Percentiles rank a stretch among this genome's conserved stretches.
These are phyloP conservation scores for Thalassophryne amazonica DNA, from an alignment of 2,797 vertebrate genomes.

Conservation along the genomic window DNA sequence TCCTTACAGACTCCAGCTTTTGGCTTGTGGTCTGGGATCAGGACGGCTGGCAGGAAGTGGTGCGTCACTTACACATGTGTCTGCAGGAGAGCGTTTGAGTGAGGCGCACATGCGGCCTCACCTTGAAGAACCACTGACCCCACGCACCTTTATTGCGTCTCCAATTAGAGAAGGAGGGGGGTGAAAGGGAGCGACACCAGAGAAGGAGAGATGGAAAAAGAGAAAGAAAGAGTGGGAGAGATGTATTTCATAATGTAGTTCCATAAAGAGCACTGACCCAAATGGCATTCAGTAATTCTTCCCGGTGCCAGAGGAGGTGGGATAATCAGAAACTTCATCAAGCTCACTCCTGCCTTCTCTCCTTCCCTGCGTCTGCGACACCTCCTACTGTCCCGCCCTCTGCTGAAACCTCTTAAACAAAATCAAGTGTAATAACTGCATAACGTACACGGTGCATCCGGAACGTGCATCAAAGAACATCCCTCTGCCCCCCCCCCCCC, in stretches of 20 bases:
- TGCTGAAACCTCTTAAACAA: slow-evolving; percentile 63
- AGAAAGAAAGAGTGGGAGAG: slow-evolving; percentile 57
- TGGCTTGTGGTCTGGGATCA: slow-evolving; percentile 25
- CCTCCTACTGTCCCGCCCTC: slow-evolving; percentile 54
- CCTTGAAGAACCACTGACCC: slow-evolving; percentile 82
- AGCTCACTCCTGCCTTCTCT: slow-evolving; percentile 50
- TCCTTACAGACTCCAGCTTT: slow-evolving; percentile 6
- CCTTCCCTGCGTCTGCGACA: slow-evolving; percentile 43
- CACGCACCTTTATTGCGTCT: slow-evolving; percentile 72
- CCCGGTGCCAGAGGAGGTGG: slow-evolving; percentile 61
- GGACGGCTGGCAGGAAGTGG: slow-evolving; percentile 9
- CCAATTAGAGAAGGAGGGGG: slow-evolving; percentile 70
- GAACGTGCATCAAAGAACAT: slow-evolving; percentile 74
- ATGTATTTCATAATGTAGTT: slow-evolving; percentile 77
- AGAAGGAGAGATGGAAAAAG: slow-evolving; percentile 47
- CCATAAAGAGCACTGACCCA: slow-evolving; percentile 79
- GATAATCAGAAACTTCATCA: slow-evolving; percentile 74
- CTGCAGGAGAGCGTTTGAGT: slow-evolving; percentile 44
- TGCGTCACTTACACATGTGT: slow-evolving; percentile 23
- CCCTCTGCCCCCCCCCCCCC: slow-evolving; percentile 26
- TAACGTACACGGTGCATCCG: slow-evolving; percentile 52
- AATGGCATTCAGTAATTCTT: slow-evolving; percentile 74
- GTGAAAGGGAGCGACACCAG: slow-evolving; percentile 57
- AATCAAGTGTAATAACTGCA: slow-evolving; percentile 62
- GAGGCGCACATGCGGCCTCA: slow-evolving; percentile 62